Percentiles rank a stretch among this genome's conserved stretches.
These are phyloP conservation scores for Aphidius ervi DNA, from an alignment of 1,140 invertebrate genomes.

Conservation along the genomic window DNA sequence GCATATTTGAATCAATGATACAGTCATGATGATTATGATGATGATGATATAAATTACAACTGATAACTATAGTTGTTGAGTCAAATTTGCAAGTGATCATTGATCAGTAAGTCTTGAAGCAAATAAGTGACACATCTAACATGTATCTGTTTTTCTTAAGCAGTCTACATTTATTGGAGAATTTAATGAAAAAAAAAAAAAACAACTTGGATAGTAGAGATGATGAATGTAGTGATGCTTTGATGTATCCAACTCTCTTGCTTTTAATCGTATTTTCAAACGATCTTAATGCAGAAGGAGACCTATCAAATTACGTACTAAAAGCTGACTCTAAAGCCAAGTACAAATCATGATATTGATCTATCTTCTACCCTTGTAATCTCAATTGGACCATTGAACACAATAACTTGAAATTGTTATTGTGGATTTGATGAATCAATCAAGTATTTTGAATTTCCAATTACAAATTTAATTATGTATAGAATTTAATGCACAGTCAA, in stretches of 20 bases:
- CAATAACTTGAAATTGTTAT: not conserved
- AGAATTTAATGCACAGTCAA: conserved; percentile 6
- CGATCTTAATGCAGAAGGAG: not conserved
- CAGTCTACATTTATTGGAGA: too few species aligned
- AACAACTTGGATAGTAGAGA: too few species aligned
- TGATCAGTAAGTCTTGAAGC: too few species aligned
- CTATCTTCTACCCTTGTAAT: not conserved
- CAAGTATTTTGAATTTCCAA: too few species aligned
- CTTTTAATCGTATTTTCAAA: not conserved
- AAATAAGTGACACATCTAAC: too few species aligned
- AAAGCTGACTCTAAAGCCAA: conserved; percentile 11
- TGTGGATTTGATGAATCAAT: not conserved
- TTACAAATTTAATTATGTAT: conserved; percentile 6
- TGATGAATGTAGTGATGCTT: not conserved
- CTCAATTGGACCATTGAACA: conserved; percentile 12
- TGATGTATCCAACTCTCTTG: not conserved
- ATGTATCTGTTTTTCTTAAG: too few species aligned
- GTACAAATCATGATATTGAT: conserved; percentile 8
- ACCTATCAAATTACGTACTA: not conserved
- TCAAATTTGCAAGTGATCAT: too few species aligned
- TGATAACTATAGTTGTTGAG: too few species aligned
- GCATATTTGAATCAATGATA: too few species aligned
- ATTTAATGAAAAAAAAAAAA: too few species aligned
- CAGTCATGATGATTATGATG: too few species aligned
- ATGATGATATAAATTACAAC: too few species aligned